Evolutionary conservation across 2,888 invertebrate species (phyloP).

Genomic region (Xanthia icteritia): DNA sequence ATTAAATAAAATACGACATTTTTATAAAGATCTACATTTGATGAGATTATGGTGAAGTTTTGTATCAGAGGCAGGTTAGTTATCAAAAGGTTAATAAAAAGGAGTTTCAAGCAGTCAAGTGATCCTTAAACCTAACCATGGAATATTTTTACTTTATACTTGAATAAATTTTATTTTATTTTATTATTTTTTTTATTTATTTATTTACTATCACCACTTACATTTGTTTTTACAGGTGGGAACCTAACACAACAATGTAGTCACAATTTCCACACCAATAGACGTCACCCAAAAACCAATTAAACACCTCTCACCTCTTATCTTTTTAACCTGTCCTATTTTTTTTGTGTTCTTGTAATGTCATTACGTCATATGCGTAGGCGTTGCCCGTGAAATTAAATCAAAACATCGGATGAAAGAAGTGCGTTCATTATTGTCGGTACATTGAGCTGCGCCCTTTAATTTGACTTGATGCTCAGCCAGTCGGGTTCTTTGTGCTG

Average conservation of each 20-base stretch:
- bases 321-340: no score
- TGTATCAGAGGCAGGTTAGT: not conserved
- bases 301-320: no score
- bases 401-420: slow-evolving; percentile 63
- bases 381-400: slow-evolving; percentile 65
- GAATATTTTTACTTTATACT: no score
- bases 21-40: not conserved
- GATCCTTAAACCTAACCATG: no score
- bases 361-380: not conserved
- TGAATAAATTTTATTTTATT: no score
- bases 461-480: slow-evolving; percentile 45
- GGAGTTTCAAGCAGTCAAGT: not conserved
- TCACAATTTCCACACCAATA: no score
- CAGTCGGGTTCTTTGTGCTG: slow-evolving; percentile 34
- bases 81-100: not conserved
- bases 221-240: no score
- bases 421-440: slow-evolving; percentile 61
- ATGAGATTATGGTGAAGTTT: not conserved
- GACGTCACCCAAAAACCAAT: no score
- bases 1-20: not conserved
- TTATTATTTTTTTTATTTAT: no score
- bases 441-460: slow-evolving; percentile 54
- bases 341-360: no score
- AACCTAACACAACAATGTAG: no score
- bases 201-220: no score